phyloP scores from a whole-genome alignment of 92 coral and sea anemone species.

The Scolanthus callimorphus region DNA sequence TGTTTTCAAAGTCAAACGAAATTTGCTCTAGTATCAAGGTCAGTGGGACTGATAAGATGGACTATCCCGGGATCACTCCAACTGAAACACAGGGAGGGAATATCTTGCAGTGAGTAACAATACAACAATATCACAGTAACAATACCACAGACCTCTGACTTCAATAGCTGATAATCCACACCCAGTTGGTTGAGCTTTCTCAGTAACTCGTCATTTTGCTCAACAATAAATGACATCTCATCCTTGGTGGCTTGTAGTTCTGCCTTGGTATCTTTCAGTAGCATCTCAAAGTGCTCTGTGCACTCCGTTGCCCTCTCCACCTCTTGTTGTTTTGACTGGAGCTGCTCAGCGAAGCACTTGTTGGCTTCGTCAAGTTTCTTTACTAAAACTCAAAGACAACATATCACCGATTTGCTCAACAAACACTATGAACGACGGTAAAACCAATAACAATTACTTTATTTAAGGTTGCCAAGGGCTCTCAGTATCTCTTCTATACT shows the following conservation, averaged over 20 bases:
- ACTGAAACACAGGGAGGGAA: too few relatives aligned
- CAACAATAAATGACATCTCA: slow-evolving; percentile 1
- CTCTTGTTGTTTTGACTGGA: slow-evolving; percentile 16
- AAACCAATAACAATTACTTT: too few relatives aligned
- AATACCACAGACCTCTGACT: background rate
- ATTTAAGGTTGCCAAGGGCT: too few relatives aligned
- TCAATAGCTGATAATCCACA: slow-evolving; percentile 11
- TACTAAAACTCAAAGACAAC: too few relatives aligned
- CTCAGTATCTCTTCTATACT: too few relatives aligned
- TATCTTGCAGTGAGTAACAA: background rate
- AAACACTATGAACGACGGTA: too few relatives aligned
- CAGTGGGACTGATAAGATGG: too few relatives aligned
- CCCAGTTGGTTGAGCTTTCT: slow-evolving; percentile 41
- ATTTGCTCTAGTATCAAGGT: too few relatives aligned
- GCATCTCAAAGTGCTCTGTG: slow-evolving; percentile 29
- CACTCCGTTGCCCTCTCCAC: slow-evolving; percentile 27
- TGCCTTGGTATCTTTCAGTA: slow-evolving; percentile 31
- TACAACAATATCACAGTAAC: background rate
- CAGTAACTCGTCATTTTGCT: slow-evolving; percentile 38
- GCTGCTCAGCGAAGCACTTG: slow-evolving; percentile 9
- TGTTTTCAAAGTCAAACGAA: too few relatives aligned
- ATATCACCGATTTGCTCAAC: too few relatives aligned
- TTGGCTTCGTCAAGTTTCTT: slow-evolving; percentile 17
- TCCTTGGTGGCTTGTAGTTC: slow-evolving; percentile 18
- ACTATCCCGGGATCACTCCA: too few relatives aligned